Conservation (phyloP, 2,113 vertebrate species). For the Seriola dumerili region DNA sequence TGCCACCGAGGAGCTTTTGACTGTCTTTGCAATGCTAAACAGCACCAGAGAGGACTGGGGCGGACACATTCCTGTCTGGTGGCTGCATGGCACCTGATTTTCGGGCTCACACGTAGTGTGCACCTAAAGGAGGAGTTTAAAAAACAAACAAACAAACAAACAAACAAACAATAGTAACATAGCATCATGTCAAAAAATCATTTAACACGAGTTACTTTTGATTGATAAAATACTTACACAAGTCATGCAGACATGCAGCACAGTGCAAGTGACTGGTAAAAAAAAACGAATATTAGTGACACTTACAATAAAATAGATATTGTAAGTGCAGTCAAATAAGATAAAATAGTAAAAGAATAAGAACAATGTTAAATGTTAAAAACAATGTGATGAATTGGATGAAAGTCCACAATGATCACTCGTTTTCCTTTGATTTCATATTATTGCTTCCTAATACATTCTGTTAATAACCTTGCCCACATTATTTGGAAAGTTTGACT, state of each 20-base stretch:
- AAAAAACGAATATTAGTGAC: neutral
- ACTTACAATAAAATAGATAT: neutral
- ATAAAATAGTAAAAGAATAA: no score
- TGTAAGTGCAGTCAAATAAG: no score
- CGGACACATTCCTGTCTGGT: conserved; percentile 52
- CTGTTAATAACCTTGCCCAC: neutral
- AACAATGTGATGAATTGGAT: neutral
- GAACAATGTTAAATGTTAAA: neutral
- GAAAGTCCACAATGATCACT: no score
- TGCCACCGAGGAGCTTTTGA: conserved; percentile 19
- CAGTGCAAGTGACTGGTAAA: neutral
- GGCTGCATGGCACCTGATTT: conserved; percentile 43
- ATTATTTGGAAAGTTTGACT: neutral
- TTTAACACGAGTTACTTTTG: fast-evolving
- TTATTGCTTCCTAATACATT: neutral
- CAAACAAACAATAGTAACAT: neutral
- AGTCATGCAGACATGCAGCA: neutral
- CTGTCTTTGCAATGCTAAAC: conserved; percentile 59
- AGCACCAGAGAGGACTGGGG: conserved; percentile 26
- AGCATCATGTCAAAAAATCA: neutral
- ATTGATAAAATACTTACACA: neutral
- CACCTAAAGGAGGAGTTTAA: neutral
- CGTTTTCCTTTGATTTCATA: neutral
- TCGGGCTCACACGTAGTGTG: neutral
- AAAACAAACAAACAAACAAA: neutral